Evolutionary conservation across 2,113 vertebrate genomes (phyloP).

Genomic region (Dunckerocampus dactyliophorus): DNA sequence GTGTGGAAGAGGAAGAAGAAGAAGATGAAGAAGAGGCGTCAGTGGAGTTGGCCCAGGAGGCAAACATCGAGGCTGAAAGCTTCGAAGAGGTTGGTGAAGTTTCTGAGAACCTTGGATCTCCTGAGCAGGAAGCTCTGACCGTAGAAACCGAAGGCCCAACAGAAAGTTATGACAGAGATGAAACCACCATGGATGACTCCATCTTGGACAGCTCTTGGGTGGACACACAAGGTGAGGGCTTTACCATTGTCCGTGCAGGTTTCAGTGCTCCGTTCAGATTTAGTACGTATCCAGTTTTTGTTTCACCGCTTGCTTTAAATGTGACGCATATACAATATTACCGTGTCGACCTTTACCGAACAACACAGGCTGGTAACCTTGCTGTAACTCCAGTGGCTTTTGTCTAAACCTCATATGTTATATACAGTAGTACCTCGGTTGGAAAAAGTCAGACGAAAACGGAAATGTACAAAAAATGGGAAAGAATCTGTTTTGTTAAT

Average conservation of each 20-base stretch:
- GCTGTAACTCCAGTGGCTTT: too few relatives aligned
- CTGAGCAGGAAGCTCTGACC: constrained; percentile 66
- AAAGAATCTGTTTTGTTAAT: too few relatives aligned
- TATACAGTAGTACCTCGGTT: too few relatives aligned
- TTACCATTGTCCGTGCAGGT: too few relatives aligned
- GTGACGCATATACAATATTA: too few relatives aligned
- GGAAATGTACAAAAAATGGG: too few relatives aligned
- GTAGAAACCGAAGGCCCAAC: constrained; percentile 80
- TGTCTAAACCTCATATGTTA: too few relatives aligned
- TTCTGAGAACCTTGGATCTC: constrained; percentile 77
- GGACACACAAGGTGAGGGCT: constrained; percentile 91
- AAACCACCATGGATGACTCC: constrained; percentile 97
- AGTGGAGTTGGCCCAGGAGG: constrained; percentile 74
- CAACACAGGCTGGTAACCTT: too few relatives aligned
- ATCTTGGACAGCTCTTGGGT: constrained; percentile 98
- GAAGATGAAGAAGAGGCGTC: constrained; percentile 69
- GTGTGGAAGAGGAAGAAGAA: constrained; percentile 66
- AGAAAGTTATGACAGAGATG: constrained; percentile 91
- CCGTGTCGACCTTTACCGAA: too few relatives aligned
- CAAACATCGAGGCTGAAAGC: constrained; percentile 73
- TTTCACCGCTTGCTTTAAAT: too few relatives aligned
- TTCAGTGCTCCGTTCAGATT: too few relatives aligned
- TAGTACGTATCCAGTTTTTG: background rate
- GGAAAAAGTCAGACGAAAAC: too few relatives aligned
- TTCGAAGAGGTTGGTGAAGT: constrained; percentile 69